phyloP scores from a whole-genome alignment of 2,888 invertebrate genomes.

The Lithophane socia region DNA sequence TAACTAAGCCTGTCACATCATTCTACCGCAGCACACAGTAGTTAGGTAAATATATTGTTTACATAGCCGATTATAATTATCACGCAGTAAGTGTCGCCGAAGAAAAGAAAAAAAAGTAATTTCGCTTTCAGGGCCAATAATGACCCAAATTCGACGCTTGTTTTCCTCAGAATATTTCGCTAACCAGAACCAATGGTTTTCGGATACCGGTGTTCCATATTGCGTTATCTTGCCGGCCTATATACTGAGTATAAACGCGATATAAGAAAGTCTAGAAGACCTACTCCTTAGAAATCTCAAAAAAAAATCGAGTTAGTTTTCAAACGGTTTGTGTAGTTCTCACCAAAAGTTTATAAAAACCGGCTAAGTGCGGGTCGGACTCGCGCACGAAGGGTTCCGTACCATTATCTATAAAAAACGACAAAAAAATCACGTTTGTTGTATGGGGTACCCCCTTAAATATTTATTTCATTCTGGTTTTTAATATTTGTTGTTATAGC shows the following conservation, averaged over 20 bases:
- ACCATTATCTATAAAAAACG: too few relatives aligned
- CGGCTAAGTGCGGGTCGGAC: too few relatives aligned
- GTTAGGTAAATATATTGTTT: neutral
- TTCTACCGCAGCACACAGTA: neutral
- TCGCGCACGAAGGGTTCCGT: too few relatives aligned
- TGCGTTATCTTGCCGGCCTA: constrained; percentile 69
- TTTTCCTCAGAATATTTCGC: constrained; percentile 63
- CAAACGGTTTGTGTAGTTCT: neutral
- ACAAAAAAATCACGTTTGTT: too few relatives aligned
- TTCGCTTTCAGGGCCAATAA: constrained; percentile 13
- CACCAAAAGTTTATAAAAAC: too few relatives aligned
- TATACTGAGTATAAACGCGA: constrained; percentile 52
- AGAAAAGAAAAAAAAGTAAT: neutral
- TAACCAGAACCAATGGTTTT: constrained; percentile 67
- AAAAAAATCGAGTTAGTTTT: too few relatives aligned
- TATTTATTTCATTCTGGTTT: too few relatives aligned
- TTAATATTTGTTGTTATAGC: too few relatives aligned
- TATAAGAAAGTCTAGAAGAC: constrained; percentile 19
- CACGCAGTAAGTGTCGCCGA: neutral
- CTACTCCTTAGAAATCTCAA: neutral
- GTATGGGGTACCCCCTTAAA: too few relatives aligned
- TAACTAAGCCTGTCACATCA: too few relatives aligned
- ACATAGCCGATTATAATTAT: neutral
- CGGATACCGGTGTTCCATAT: constrained; percentile 67
- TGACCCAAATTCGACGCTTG: constrained; percentile 57